These are phyloP conservation scores for Ethmia dodecea DNA, from an alignment of 2,888 invertebrate species.

Conservation along the genomic window DNA sequence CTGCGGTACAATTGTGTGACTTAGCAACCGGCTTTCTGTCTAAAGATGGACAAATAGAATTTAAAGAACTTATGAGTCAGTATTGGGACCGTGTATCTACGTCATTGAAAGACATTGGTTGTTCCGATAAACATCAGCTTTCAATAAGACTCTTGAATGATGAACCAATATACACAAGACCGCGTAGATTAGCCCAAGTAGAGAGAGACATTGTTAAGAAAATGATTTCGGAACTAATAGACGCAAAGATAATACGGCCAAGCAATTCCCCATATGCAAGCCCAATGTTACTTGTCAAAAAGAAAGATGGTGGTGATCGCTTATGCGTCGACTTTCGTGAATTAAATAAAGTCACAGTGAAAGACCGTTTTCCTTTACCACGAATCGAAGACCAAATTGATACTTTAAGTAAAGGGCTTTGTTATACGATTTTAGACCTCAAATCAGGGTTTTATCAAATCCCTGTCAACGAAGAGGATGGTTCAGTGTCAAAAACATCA, in stretches of 20 bases:
- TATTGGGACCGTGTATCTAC: too few relatives aligned
- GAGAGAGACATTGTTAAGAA: conserved; percentile 3
- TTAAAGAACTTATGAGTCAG: too few relatives aligned
- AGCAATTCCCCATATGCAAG: conserved; percentile 1
- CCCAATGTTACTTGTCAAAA: conserved; percentile 6
- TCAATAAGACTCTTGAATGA: too few relatives aligned
- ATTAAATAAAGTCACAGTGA: conserved; percentile 3
- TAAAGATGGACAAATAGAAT: too few relatives aligned
- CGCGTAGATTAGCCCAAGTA: too few relatives aligned
- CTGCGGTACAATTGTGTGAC: too few relatives aligned
- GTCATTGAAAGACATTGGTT: too few relatives aligned
- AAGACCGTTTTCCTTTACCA: conserved; percentile 8
- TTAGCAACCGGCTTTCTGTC: too few relatives aligned
- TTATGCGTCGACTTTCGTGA: conserved; percentile 7
- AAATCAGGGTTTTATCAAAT: conserved; percentile 2
- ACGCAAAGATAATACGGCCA: conserved; percentile 1
- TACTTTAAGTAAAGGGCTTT: not conserved
- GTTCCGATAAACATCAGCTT: too few relatives aligned
- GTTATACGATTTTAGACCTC: conserved; percentile 2
- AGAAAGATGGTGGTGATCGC: conserved; percentile 5
- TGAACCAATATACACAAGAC: too few relatives aligned
- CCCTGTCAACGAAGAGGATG: not conserved
- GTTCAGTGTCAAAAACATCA: conserved; percentile 1
- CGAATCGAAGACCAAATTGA: conserved; percentile 6
- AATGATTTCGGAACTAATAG: conserved; percentile 3